These are phyloP conservation scores for Drosophila helvetica DNA, from an alignment of 2,888 invertebrate genomes.

Conservation along the genomic window DNA sequence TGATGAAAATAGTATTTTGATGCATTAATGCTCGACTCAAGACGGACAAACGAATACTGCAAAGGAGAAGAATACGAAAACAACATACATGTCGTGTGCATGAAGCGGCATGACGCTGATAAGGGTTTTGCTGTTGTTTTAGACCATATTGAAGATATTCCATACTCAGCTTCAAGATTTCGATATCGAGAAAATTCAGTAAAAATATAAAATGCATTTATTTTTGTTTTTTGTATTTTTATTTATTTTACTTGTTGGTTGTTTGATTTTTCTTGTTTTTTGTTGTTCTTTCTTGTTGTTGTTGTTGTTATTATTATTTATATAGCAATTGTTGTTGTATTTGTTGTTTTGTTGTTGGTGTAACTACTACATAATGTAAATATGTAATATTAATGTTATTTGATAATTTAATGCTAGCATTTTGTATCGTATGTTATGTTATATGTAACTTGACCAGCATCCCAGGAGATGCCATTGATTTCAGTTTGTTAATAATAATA, in stretches of 20 bases:
- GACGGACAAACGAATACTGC: too few relatives aligned
- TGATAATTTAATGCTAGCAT: slow-evolving; percentile 70
- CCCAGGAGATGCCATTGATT: slow-evolving; percentile 29
- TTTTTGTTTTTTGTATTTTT: slow-evolving; percentile 29
- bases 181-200: background rate
- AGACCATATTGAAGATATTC: too few relatives aligned
- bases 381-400: slow-evolving; percentile 63
- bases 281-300: slow-evolving; percentile 7
- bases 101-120: too few relatives aligned
- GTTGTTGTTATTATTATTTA: slow-evolving; percentile 46
- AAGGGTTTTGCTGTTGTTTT: too few relatives aligned
- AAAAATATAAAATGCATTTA: slow-evolving; percentile 14
- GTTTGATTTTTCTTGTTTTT: slow-evolving; percentile 44
- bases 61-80: too few relatives aligned
- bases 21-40: too few relatives aligned
- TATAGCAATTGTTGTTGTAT: slow-evolving; percentile 60
- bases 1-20: too few relatives aligned
- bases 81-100: too few relatives aligned
- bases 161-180: background rate
- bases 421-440: slow-evolving; percentile 40
- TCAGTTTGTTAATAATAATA: slow-evolving; percentile 22
- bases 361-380: slow-evolving; percentile 60
- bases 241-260: slow-evolving; percentile 62
- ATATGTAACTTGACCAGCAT: slow-evolving; percentile 51
- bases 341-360: slow-evolving; percentile 42